Conservation (phyloP, 2,888 invertebrate genomes). For the Cybosia mesomella region DNA sequence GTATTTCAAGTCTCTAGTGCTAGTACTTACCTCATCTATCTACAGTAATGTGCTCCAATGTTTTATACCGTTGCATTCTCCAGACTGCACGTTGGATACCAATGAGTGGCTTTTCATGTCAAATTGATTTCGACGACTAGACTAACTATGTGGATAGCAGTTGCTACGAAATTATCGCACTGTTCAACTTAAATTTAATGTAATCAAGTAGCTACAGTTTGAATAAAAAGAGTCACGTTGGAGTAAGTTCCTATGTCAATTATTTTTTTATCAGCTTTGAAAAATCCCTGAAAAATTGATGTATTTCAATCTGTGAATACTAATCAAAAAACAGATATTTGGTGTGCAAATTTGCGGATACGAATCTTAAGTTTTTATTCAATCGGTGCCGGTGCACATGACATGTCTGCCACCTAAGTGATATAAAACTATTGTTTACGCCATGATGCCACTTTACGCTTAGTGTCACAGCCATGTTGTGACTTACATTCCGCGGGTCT, state of each 20-base stretch:
- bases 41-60: slow-evolving; percentile 12
- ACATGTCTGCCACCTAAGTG: too few species aligned
- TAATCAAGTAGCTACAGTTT: not conserved
- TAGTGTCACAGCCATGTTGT: too few species aligned
- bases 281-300: too few species aligned
- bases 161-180: slow-evolving; percentile 16
- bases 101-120: slow-evolving; percentile 38
- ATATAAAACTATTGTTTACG: too few species aligned
- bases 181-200: not conserved
- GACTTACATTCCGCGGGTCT: too few species aligned
- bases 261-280: too few species aligned
- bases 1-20: slow-evolving; percentile 11
- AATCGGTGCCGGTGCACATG: too few species aligned
- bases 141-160: slow-evolving; percentile 26
- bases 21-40: slow-evolving; percentile 7
- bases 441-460: too few species aligned
- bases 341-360: too few species aligned
- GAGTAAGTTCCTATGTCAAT: not conserved
- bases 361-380: too few species aligned
- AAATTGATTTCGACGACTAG: slow-evolving; percentile 29
- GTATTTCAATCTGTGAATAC: too few species aligned
- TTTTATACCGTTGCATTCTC: slow-evolving; percentile 27
- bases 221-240: not conserved
- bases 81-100: slow-evolving; percentile 27
- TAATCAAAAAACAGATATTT: too few species aligned